Evolutionary conservation across 2,113 vertebrate genomes (phyloP).

Genomic region (Nettapus auritus): DNA sequence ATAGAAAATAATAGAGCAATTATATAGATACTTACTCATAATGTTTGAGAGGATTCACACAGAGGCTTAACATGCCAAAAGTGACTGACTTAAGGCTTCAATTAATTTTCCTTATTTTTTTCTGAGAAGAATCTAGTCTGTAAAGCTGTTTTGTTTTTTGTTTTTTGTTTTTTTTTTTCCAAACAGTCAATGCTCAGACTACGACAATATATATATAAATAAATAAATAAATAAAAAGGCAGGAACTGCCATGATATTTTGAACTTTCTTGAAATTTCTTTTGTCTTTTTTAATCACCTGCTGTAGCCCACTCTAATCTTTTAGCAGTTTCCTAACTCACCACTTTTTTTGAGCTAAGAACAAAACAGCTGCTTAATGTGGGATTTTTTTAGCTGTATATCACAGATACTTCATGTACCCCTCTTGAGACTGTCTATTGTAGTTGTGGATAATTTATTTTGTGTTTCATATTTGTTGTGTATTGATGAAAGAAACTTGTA

Average conservation of each 20-base stretch:
- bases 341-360: not conserved
- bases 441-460: not conserved
- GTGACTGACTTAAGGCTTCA: not conserved
- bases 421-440: not conserved
- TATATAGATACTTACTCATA: not conserved
- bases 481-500: slow-evolving; percentile 19
- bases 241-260: not conserved
- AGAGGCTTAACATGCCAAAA: not conserved
- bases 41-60: not conserved
- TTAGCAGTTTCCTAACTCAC: not conserved
- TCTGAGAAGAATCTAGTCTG: not conserved
- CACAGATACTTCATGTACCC: not conserved
- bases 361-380: not conserved
- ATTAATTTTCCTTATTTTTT: not conserved
- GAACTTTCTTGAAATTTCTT: not conserved
- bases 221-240: too few species aligned
- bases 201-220: not conserved
- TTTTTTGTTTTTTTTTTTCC: too few species aligned
- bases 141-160: not conserved
- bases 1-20: not conserved
- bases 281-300: not conserved
- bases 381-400: not conserved
- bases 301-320: not conserved
- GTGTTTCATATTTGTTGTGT: not conserved
- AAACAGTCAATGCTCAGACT: not conserved